Evolutionary conservation across 1,140 invertebrate genomes (phyloP).

Genomic region (Drosophila bipectinata): DNA sequence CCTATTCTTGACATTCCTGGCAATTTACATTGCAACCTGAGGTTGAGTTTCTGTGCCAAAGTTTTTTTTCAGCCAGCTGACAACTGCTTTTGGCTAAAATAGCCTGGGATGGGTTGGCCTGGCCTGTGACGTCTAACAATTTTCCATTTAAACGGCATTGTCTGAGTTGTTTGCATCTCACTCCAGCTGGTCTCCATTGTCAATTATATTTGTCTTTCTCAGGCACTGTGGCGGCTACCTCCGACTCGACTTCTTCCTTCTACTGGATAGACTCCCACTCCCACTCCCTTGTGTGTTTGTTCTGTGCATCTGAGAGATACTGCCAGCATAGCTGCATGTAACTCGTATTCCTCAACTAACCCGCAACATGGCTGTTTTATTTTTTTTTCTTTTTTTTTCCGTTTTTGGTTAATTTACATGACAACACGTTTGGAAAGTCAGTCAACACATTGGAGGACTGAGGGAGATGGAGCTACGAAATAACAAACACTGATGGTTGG

Average conservation of each 20-base stretch:
- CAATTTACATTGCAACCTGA: background rate
- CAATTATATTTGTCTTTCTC: constrained; percentile 73
- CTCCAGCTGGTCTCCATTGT: constrained; percentile 34
- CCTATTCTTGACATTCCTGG: constrained; percentile 6
- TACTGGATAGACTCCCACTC: background rate
- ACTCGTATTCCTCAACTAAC: constrained; percentile 46
- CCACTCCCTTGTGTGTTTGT: constrained; percentile 48
- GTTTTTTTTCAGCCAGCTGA: constrained; percentile 37
- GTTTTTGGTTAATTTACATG: constrained; percentile 79
- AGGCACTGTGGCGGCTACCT: constrained; percentile 27
- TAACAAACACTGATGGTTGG: constrained; percentile 21
- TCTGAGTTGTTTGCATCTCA: constrained; percentile 35
- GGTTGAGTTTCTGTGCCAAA: background rate
- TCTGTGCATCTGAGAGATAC: constrained; percentile 49
- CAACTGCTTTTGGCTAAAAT: constrained; percentile 11
- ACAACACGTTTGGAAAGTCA: constrained; percentile 81
- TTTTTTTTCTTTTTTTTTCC: constrained; percentile 23
- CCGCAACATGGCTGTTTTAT: constrained; percentile 52
- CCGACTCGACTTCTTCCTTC: background rate
- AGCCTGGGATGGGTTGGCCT: background rate
- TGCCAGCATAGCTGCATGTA: constrained; percentile 32
- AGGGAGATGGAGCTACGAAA: constrained; percentile 5
- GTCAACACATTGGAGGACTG: constrained; percentile 45
- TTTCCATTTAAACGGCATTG: constrained; percentile 50
- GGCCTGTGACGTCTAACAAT: constrained; percentile 30